Base-by-base conservation (phyloP, 2,888 invertebrate species). In the Sinohyriopsis cumingii region DNA sequence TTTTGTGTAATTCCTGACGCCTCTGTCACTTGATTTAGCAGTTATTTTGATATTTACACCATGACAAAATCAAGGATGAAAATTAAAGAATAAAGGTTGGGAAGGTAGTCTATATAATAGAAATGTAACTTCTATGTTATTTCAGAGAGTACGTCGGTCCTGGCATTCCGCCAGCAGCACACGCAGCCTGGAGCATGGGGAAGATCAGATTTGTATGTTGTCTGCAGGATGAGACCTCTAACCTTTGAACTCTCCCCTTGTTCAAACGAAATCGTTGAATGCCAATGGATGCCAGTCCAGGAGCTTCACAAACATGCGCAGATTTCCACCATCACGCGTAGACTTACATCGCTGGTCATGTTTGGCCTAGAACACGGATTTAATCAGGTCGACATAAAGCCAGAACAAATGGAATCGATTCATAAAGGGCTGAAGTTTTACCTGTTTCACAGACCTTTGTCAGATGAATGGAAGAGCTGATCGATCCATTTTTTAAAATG, bases 131-230 rank as follows among this genome's bases (percentile, higher is more conserved):
- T 53, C 9, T 7, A 3, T 63, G 61, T 69, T 62, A 70, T 63
- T 82, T 55, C 82, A 89, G 88, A 88, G 70, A 89, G 87, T 73
- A 72, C 77, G 53, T 88, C 87, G 1, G 76, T 89, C 20, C 72
- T 89, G 15, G 83, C 86, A 25, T 82, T 89, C 63, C 80, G 89
- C 20, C 88, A 89, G 67, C 88, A 88, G 65, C 89, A 89, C 68
- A 64, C 76, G 22, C 84, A 86, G n/a, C 87, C 88, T 6, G 82
- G 80, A 6, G 88, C 89, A 1, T 88, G 85, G 71, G 89, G 89
- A 5, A 82, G 89, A 22, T 89, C 89, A 12, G 89, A 89, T 70
- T 69, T 89, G 19, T 89, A 85, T 76, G 76, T 88, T 53, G 78
- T 89, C 7, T 89, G 89, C 73, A 82, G 87, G n/a, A 71, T 89